These are phyloP conservation scores for Linhomoeus sp. DNA, from an alignment of 2,888 invertebrate genomes.

Conservation along the genomic window DNA sequence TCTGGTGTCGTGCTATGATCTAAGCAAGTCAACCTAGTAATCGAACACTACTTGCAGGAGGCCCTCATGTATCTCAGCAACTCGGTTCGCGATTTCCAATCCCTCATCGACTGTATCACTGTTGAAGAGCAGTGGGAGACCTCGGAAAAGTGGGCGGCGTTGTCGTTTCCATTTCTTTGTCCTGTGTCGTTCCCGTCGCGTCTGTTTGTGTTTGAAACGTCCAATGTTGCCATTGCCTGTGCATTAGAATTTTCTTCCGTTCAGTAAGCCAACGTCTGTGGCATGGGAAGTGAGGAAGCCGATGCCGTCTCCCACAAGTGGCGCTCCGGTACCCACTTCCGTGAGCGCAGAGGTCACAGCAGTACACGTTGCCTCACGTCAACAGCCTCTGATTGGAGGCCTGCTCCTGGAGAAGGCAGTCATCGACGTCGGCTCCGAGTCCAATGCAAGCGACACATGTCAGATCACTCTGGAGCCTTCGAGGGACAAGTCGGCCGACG, in stretches of 20 bases:
- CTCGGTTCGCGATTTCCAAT: conserved; percentile 77
- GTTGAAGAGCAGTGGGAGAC: conserved; percentile 39
- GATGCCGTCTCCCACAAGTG: conserved; percentile 13
- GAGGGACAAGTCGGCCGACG: not conserved
- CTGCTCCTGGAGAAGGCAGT: too few relatives aligned
- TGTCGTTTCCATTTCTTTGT: not conserved
- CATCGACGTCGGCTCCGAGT: too few relatives aligned
- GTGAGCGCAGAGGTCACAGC: too few relatives aligned
- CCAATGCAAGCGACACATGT: too few relatives aligned
- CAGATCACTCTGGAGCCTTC: too few relatives aligned
- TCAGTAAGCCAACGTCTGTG: conserved; percentile 50
- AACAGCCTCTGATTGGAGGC: too few relatives aligned
- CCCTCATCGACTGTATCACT: conserved; percentile 75
- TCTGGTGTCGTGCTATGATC: conserved; percentile 1
- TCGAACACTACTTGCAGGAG: conserved; percentile 41
- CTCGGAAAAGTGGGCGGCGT: conserved; percentile 9
- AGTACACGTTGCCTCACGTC: too few relatives aligned
- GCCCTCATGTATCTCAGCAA: conserved; percentile 80
- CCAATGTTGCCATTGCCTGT: too few relatives aligned
- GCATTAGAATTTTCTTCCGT: not conserved
- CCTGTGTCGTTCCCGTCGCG: not conserved
- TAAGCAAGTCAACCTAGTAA: conserved; percentile 3
- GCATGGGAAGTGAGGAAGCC: conserved; percentile 91
- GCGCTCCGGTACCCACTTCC: too few relatives aligned
- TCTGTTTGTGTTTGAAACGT: too few relatives aligned